These are phyloP conservation scores for Drosophila prolongata DNA, from an alignment of 2,888 invertebrate species.

Conservation along the genomic window DNA sequence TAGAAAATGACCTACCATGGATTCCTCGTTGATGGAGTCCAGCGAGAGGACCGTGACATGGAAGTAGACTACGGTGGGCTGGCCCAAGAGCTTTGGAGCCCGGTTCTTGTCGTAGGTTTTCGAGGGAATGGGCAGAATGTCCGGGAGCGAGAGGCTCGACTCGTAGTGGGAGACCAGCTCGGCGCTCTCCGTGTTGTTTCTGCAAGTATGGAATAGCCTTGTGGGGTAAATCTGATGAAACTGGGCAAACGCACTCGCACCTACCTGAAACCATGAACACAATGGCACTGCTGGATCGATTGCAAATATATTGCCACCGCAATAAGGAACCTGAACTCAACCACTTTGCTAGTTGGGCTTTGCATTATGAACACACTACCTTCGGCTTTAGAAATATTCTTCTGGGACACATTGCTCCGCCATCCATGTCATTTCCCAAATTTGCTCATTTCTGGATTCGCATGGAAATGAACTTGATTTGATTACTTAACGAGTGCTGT, in stretches of 20 bases:
- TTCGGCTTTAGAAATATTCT: constrained; percentile 31
- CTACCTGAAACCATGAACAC: constrained; percentile 83
- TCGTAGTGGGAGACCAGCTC: constrained; percentile 85
- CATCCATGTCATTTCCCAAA: constrained; percentile 52
- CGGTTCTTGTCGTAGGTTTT: constrained; percentile 96
- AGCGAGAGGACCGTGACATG: constrained; percentile 95
- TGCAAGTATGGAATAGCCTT: constrained; percentile 51
- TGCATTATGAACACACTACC: constrained; percentile 73
- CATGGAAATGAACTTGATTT: constrained; percentile 42
- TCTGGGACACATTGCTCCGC: constrained; percentile 53
- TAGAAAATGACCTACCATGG: constrained; percentile 87
- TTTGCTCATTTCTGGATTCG: constrained; percentile 41
- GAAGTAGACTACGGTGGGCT: constrained; percentile 95
- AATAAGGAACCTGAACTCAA: constrained; percentile 70
- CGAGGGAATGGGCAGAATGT: constrained; percentile 92
- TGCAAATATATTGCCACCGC: constrained; percentile 75
- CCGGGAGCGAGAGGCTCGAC: constrained; percentile 90
- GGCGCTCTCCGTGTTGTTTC: constrained; percentile 84
- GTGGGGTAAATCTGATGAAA: constrained; percentile 52
- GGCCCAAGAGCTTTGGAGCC: constrained; percentile 93
- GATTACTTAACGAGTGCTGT: constrained; percentile 58
- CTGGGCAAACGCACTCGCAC: constrained; percentile 34
- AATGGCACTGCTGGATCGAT: constrained; percentile 82
- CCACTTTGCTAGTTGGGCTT: constrained; percentile 60
- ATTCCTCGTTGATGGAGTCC: constrained; percentile 98